phyloP scores from a whole-genome alignment of 2,113 vertebrate species.

The Microcebus murinus region DNA sequence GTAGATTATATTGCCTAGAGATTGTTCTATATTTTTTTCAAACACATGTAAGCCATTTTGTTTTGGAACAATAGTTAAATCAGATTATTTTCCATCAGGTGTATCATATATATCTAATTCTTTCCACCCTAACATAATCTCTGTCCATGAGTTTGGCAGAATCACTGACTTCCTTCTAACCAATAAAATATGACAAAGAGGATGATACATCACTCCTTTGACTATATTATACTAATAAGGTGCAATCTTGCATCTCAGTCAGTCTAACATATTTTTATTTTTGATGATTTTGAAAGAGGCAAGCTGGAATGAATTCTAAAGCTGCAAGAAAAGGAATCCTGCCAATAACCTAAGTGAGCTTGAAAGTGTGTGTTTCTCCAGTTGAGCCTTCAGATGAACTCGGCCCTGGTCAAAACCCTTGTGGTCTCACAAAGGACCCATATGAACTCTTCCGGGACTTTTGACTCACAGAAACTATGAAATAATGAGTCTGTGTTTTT shows the following conservation, averaged over 20 bases:
- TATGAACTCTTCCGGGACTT: background rate
- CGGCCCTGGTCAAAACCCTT: background rate
- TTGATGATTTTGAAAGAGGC: background rate
- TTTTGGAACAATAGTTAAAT: background rate
- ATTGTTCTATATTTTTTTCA: background rate
- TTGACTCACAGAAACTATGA: background rate
- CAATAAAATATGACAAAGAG: background rate
- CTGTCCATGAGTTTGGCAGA: background rate
- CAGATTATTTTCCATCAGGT: background rate
- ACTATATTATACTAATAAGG: background rate
- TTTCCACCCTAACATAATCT: background rate
- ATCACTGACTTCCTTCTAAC: background rate
- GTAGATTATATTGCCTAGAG: background rate
- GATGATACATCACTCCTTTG: background rate
- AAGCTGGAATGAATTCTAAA: background rate
- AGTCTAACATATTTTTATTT: background rate
- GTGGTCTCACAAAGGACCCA: background rate
- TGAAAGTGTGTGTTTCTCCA: background rate
- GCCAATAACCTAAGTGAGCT: background rate
- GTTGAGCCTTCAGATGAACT: background rate
- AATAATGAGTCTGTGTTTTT: no score
- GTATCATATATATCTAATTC: background rate
- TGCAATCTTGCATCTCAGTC: background rate
- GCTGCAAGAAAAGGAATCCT: background rate
- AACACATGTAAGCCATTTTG: background rate